Base-by-base conservation (phyloP, 2,113 vertebrate species). In the Carlito syrichta region DNA sequence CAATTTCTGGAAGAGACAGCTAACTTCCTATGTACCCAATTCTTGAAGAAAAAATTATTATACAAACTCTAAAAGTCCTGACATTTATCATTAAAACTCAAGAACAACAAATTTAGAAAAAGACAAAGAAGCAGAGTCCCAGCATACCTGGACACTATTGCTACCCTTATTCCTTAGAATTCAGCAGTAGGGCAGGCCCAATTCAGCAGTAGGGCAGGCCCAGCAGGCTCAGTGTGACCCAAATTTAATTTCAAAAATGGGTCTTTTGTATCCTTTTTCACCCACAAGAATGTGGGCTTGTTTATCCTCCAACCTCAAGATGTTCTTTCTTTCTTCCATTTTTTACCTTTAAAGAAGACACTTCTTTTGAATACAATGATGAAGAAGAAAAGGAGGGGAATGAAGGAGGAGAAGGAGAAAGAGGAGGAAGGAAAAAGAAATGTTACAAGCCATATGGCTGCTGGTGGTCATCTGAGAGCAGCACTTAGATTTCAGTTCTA, bases 181-280 rank as follows among this genome's bases (percentile, higher is more conserved):
- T 45, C 68, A 83, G 56, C 60, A n/a, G n/a, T n/a, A n/a, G n/a
- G n/a, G n/a, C n/a, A n/a, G n/a, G n/a, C n/a, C n/a, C n/a, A n/a
- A n/a, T n/a, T n/a, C n/a, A n/a, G n/a, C n/a, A n/a, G n/a, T n/a
- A n/a, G n/a, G n/a, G n/a, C n/a, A n/a, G n/a, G n/a, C n/a, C n/a
- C n/a, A n/a, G n/a, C n/a, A n/a, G n/a, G n/a, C 62, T 79, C 79
- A 12, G n/a, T 56, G 43, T 66, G 38, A 78, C 71, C 50, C 40
- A 96, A 62, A 88, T 79, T 66, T 30, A 17, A 82, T 92, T 94
- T 76, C 35, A 92, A 92, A 95, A 86, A 43, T 76, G 27, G 82
- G 20, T n/a, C 38, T 35, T 81, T 62, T 52, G 3, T 82, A 23
- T 16, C 13, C 25, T 27, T 71, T 88, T 86, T 86, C 58, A 48